Conservation (phyloP, 2,797 vertebrate genomes). For the Delichon dasypus region DNA sequence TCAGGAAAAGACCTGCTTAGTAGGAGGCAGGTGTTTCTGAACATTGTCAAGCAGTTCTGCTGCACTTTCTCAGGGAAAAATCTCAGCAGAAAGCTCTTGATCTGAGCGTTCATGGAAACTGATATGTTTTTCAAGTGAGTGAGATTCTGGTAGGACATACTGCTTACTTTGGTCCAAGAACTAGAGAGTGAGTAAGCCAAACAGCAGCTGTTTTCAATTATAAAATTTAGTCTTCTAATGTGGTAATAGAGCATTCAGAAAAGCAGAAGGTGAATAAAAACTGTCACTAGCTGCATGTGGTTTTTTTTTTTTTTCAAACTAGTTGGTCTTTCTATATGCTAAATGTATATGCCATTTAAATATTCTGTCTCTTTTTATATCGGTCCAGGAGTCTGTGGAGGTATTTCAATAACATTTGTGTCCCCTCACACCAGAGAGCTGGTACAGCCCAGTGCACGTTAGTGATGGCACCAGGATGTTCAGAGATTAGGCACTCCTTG, state of each 20-base stretch:
- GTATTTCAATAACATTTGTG: neutral
- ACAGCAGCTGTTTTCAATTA: constrained; percentile 49
- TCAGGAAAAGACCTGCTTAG: neutral
- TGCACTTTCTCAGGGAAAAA: neutral
- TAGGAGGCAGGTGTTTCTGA: neutral
- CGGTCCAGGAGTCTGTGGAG: neutral
- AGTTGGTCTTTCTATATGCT: neutral
- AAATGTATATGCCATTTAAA: neutral
- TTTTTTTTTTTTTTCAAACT: neutral
- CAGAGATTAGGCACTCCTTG: neutral
- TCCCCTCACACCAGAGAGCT: neutral
- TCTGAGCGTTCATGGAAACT: neutral
- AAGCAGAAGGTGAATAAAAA: constrained; percentile 9
- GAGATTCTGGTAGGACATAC: constrained; percentile 7
- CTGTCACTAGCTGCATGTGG: neutral
- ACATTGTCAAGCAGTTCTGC: neutral
- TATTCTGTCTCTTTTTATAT: neutral
- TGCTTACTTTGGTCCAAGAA: constrained; percentile 23
- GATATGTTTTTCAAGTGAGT: constrained; percentile 16
- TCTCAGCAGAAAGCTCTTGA: neutral
- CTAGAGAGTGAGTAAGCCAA: constrained; percentile 4
- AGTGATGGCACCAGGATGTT: neutral
- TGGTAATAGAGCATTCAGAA: neutral
- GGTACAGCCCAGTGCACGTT: fast-evolving
- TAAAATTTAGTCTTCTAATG: constrained; percentile 6